Evolutionary conservation across 1,140 invertebrate species (phyloP).

Genomic region (Bombus confusus): DNA sequence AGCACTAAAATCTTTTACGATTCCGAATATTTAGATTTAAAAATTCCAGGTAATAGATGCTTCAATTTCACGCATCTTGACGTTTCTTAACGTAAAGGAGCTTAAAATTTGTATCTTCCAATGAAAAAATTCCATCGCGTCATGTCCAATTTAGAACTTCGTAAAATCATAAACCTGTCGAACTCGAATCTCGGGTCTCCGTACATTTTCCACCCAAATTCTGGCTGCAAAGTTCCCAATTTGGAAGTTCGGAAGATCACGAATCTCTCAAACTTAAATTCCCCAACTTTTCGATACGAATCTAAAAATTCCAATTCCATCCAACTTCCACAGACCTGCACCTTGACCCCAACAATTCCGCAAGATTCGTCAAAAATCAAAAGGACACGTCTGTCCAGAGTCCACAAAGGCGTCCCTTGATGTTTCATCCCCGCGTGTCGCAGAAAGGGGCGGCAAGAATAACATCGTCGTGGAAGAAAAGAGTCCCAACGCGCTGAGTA

Average conservation of each 20-base stretch:
- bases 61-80: no score
- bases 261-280: not conserved
- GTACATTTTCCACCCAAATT: no score
- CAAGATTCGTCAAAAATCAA: not conserved
- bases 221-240: no score
- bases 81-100: no score
- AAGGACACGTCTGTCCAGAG: not conserved
- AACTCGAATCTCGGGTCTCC: no score
- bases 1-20: not conserved
- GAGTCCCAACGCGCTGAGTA: slow-evolving; percentile 59
- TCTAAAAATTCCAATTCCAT: not conserved
- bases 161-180: no score
- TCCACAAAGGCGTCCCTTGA: no score
- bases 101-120: no score
- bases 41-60: no score
- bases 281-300: not conserved
- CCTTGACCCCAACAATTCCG: not conserved
- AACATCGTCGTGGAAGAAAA: slow-evolving; percentile 64
- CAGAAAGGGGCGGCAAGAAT: slow-evolving; percentile 60
- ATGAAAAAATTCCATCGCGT: no score
- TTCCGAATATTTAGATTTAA: not conserved
- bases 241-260: no score
- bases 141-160: no score
- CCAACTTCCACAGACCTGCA: not conserved
- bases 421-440: not conserved